phyloP scores from a whole-genome alignment of 2,113 vertebrate species.

The Cynopterus brachyotis region DNA sequence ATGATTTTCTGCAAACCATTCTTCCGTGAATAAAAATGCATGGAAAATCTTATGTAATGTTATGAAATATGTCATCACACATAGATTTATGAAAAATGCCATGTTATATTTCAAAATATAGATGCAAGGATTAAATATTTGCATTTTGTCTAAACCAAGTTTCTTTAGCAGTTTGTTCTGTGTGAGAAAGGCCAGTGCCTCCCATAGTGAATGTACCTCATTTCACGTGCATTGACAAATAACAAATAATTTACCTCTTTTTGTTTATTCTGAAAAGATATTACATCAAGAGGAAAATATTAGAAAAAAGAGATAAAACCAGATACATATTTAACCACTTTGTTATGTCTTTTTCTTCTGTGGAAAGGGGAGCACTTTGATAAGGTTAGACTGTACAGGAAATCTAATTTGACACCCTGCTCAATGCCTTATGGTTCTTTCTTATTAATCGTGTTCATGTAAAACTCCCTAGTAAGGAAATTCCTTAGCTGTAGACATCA shows the following conservation, averaged over 20 bases:
- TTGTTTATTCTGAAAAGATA: constrained; percentile 62
- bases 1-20: constrained; percentile 68
- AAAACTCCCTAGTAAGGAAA: constrained; percentile 75
- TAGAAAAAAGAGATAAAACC: constrained; percentile 49
- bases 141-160: constrained; percentile 59
- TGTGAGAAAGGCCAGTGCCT: neutral
- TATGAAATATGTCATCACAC: constrained; percentile 64
- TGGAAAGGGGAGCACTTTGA: constrained; percentile 63
- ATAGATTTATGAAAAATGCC: constrained; percentile 70
- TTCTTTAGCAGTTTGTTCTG: constrained; percentile 46
- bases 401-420: constrained; percentile 57
- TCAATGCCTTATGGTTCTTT: constrained; percentile 64
- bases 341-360: constrained; percentile 44
- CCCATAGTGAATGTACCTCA: neutral
- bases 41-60: constrained; percentile 66
- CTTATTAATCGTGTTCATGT: constrained; percentile 66
- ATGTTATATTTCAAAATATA: constrained; percentile 61
- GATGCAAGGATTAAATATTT: constrained; percentile 41
- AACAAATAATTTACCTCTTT: constrained; percentile 9
- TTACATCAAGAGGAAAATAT: constrained; percentile 50
- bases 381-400: constrained; percentile 58
- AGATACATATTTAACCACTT: constrained; percentile 55
- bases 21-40: constrained; percentile 54
- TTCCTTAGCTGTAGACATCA: constrained; percentile 70
- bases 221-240: constrained; percentile 31